Conservation (phyloP, 2,888 invertebrate genomes). For the Hipparchia sbordonii region DNA sequence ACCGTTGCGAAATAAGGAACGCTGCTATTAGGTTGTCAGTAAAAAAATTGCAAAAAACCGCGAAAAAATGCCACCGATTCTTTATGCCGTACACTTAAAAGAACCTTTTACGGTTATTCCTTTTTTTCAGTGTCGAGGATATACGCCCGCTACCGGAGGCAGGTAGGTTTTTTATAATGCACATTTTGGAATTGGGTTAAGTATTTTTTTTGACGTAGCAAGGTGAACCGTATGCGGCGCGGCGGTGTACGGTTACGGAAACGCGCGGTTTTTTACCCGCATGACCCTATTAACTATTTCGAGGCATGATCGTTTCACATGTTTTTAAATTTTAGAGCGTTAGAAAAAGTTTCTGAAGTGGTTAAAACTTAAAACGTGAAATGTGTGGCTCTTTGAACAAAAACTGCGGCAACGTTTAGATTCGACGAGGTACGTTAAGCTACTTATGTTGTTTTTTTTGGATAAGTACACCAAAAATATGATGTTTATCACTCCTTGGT, state of each 20-base stretch:
- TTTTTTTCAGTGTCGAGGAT: conserved; percentile 54
- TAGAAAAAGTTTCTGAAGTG: conserved; percentile 35
- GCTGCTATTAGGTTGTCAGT: conserved; percentile 62
- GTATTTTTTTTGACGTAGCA: conserved; percentile 66
- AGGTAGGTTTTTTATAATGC: conserved; percentile 70
- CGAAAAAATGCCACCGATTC: conserved; percentile 59
- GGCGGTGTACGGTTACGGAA: conserved; percentile 77
- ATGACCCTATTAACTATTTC: conserved; percentile 73
- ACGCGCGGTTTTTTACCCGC: conserved; percentile 64
- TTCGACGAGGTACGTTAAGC: neutral
- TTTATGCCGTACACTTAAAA: conserved; percentile 49
- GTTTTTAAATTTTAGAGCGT: conserved; percentile 42
- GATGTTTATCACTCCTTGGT: neutral
- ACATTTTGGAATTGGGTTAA: conserved; percentile 75
- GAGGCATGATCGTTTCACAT: conserved; percentile 66
- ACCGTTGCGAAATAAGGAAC: conserved; percentile 67
- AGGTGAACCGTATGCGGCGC: conserved; percentile 58
- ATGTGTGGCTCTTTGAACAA: conserved; percentile 6
- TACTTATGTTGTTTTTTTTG: neutral
- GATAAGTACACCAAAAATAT: neutral
- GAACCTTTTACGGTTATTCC: conserved; percentile 64
- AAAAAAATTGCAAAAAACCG: conserved; percentile 65
- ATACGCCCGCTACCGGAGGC: conserved; percentile 70
- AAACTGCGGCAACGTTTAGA: conserved; percentile 5
- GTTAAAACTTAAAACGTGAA: conserved; percentile 23